phyloP scores from a whole-genome alignment of 2,113 vertebrate genomes.

The Megalops atlanticus region DNA sequence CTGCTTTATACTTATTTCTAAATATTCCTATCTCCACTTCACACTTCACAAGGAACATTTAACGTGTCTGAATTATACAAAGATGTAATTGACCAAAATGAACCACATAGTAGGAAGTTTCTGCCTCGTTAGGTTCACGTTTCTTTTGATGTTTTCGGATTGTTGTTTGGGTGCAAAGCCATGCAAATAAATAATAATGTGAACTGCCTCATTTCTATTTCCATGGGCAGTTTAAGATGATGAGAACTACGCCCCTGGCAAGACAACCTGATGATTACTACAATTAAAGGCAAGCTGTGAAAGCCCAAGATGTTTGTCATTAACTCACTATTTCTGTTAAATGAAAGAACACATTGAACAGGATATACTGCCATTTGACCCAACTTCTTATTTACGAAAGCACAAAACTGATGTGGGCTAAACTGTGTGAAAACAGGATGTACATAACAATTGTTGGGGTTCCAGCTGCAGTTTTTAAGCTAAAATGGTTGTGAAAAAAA shows the following conservation, averaged over 20 bases:
- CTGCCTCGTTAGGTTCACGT: not conserved
- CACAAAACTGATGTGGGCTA: not conserved
- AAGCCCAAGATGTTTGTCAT: not conserved
- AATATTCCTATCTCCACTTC: not conserved
- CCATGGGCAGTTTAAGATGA: not conserved
- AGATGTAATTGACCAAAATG: not conserved
- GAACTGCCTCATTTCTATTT: not conserved
- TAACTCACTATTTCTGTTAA: not conserved
- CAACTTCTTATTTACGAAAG: not conserved
- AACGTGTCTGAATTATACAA: not conserved
- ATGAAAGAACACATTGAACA: not conserved
- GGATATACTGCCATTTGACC: not conserved
- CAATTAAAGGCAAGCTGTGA: not conserved
- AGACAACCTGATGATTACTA: not conserved
- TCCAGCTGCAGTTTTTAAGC: too few relatives aligned
- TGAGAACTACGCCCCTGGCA: not conserved
- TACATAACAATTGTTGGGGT: too few relatives aligned
- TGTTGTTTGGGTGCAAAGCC: not conserved
- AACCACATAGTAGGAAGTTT: not conserved
- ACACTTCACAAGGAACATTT: not conserved
- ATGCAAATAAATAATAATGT: not conserved
- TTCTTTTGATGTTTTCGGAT: not conserved
- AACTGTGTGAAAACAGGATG: not conserved
- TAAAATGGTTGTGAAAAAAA: too few relatives aligned
- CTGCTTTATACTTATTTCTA: too few relatives aligned